Percentiles rank a stretch among this genome's conserved stretches.
Conservation (phyloP, 2,797 vertebrate species). For the Poecile montanus region DNA sequence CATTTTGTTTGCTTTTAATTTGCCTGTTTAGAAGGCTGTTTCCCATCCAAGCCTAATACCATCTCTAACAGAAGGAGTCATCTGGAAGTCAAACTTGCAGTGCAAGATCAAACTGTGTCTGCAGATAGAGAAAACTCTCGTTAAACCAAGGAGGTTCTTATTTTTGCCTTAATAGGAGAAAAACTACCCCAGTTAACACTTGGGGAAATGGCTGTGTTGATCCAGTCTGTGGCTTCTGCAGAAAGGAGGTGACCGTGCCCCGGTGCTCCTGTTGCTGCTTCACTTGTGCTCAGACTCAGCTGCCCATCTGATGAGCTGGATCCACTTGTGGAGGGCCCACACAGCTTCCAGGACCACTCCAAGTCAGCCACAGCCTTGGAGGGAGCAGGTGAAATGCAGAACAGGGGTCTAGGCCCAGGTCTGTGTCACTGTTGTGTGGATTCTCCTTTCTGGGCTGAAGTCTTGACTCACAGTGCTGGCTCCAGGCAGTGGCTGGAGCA, state of each 20-base stretch:
- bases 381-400: background rate
- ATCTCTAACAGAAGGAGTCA: background rate
- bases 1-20: slow-evolving; percentile 17
- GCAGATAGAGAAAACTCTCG: background rate
- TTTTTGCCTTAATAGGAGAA: background rate
- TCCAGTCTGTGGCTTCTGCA: background rate
- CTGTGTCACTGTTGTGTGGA: background rate
- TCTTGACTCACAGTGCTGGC: background rate
- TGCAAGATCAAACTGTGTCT: background rate
- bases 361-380: accelerated
- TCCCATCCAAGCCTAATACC: background rate
- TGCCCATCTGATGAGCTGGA: background rate
- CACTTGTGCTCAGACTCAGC: accelerated
- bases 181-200: accelerated
- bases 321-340: accelerated
- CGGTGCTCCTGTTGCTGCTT: background rate
- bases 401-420: too few species aligned
- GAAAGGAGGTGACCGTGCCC: background rate
- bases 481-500: background rate
- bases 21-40: background rate
- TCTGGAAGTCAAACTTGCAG: background rate
- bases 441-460: background rate
- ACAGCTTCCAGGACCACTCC: background rate
- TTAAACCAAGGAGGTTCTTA: background rate
- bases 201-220: too few species aligned